Conservation (phyloP, 2,888 invertebrate species). For the Zaprionus obscuricornis region DNA sequence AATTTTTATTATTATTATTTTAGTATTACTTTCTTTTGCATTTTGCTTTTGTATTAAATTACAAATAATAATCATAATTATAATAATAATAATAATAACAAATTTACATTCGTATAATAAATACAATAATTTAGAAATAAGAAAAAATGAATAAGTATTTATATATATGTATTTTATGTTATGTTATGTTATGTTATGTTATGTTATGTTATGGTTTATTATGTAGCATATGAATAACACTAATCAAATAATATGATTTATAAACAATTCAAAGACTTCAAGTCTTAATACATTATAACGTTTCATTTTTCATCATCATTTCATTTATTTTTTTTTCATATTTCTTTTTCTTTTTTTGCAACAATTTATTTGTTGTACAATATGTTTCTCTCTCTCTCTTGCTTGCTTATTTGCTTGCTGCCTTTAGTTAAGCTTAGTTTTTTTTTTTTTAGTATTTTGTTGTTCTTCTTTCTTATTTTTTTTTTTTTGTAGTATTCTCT, state of each 20-base stretch:
- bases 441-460: background rate
- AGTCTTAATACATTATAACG: slow-evolving; percentile 69
- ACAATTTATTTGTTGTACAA: slow-evolving; percentile 3
- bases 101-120: slow-evolving; percentile 44
- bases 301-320: slow-evolving; percentile 7
- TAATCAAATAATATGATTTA: slow-evolving; percentile 31
- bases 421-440: slow-evolving; percentile 35
- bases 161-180: too few relatives aligned
- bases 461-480: background rate
- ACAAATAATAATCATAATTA: slow-evolving; percentile 25
- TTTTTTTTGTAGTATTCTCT: slow-evolving; percentile 10
- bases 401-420: too few relatives aligned
- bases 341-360: slow-evolving; percentile 7
- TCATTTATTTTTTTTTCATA: background rate
- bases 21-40: too few relatives aligned
- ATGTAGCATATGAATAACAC: background rate
- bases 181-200: too few relatives aligned
- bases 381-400: slow-evolving; percentile 11
- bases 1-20: slow-evolving; percentile 46
- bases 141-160: slow-evolving; percentile 15
- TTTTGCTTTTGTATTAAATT: too few relatives aligned
- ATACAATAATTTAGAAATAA: slow-evolving; percentile 61
- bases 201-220: background rate
- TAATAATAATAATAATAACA: slow-evolving; percentile 43
- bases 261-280: slow-evolving; percentile 69